Evolutionary conservation across 92 coral and sea anemone species (phyloP), one percentile per base, ranked within the genome.

Genomic region (Siderastrea radians): DNA sequence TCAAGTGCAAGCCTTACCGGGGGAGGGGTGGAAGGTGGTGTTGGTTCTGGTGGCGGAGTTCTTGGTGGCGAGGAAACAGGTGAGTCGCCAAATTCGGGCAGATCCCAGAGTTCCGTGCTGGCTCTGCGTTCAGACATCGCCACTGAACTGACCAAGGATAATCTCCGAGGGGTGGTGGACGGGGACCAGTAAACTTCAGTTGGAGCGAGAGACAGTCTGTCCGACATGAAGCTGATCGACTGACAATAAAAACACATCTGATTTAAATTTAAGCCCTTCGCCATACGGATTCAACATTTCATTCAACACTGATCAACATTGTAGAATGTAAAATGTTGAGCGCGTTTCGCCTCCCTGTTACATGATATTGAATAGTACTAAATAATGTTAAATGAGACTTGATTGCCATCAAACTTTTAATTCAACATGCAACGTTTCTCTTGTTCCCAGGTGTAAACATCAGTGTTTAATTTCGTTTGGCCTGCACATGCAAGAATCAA

Each of bases 31-130:
- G 98, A 83, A 60, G 96, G 98, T 6, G 98, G 98, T 19, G 98
- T 92, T 76, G 96, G 94, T 69, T 95, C 97, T 16, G 98, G 98
- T 12, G 99, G 95, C n/a, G 98, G 99, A 78, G 99, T 98, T 15
- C 98, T 89, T 57, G 99, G 98, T 10, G 99, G 99, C 0, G 98
- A 90, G 5, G 98, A 94, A 60, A 98, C 98, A 62, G 99, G 99
- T 45, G 99, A 98, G 68, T 90, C 91, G 10, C 99, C 99, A 71
- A 95, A 94, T 87, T 91, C 92, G 50, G 99, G 99, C 60, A 98
- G 91, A 11, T 89, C 87, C 99, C 99, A 98, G 58, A 85, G 68
- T 71, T 88, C 87, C 16, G 53, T 53, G 38, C 85, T 69, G 49
- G 82, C 7, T 68, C 84, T 86, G 77, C 81, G 92, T 17, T 81